Evolutionary conservation across 2,113 vertebrate species (phyloP).

Genomic region (Pogona vitticeps): DNA sequence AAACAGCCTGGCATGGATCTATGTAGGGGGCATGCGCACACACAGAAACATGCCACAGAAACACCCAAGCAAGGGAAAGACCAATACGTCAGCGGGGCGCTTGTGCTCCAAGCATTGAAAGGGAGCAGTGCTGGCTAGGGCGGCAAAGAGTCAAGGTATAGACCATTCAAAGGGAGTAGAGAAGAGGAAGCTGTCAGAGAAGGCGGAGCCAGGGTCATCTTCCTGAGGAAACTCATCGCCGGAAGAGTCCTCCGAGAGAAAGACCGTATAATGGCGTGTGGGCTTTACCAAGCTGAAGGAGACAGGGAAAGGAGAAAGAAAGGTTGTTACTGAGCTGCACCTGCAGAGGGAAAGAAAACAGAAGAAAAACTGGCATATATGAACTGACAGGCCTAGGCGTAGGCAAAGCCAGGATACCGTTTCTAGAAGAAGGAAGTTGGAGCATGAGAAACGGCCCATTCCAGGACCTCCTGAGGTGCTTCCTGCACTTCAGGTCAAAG

Average conservation of each 20-base stretch:
- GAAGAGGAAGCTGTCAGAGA: slow-evolving; percentile 96
- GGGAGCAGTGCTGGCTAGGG: slow-evolving; percentile 18
- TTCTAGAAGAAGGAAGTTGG: accelerated
- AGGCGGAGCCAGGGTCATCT: slow-evolving; percentile 86
- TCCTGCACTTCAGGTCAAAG: background rate
- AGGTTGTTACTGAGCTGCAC: slow-evolving; percentile 52
- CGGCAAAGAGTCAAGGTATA: slow-evolving; percentile 64
- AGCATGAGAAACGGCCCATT: background rate
- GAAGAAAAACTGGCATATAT: background rate
- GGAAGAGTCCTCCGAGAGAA: slow-evolving; percentile 97
- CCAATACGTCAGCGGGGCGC: slow-evolving; percentile 17
- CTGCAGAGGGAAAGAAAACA: slow-evolving; percentile 38
- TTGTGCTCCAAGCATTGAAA: background rate
- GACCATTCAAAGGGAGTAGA: slow-evolving; percentile 97
- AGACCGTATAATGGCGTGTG: slow-evolving; percentile 95
- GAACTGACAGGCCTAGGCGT: accelerated
- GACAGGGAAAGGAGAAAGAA: slow-evolving; percentile 76
- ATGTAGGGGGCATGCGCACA: slow-evolving; percentile 34
- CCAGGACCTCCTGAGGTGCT: background rate
- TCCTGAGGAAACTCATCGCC: slow-evolving; percentile 92
- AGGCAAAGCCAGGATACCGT: background rate
- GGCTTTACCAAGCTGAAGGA: slow-evolving; percentile 88
- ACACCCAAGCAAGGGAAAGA: slow-evolving; percentile 50
- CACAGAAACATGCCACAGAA: background rate
- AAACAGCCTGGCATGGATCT: background rate